Conservation (phyloP, 2,888 invertebrate species). For the Drosophila yooni region DNA sequence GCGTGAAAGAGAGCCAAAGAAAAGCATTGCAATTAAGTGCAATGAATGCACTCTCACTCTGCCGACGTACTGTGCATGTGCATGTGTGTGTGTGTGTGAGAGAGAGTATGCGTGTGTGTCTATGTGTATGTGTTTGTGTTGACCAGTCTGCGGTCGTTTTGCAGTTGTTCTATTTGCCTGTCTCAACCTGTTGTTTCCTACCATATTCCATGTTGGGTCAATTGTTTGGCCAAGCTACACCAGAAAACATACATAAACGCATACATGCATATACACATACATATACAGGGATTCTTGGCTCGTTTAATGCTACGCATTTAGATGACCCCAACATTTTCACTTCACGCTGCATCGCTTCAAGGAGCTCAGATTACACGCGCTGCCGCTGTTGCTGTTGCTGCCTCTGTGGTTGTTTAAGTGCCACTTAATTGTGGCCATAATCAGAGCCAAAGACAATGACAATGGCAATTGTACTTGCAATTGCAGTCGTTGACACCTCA, state of each 20-base stretch:
- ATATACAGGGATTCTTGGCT: conserved; percentile 27
- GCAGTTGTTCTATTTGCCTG: conserved; percentile 29
- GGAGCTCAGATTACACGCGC: conserved; percentile 57
- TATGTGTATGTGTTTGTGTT: conserved; percentile 10
- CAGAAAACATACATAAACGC: conserved; percentile 1
- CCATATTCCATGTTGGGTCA: conserved; percentile 50
- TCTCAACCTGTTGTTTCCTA: conserved; percentile 58
- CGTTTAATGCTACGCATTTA: conserved; percentile 17
- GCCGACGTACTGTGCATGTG: conserved; percentile 21
- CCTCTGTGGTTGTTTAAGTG: conserved; percentile 37
- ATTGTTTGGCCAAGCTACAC: conserved; percentile 44
- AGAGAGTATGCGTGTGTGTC: neutral
- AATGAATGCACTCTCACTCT: conserved; percentile 59
- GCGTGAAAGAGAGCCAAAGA: conserved; percentile 35
- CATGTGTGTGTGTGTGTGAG: neutral
- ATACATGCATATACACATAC: neutral
- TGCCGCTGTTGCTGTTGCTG: conserved; percentile 10
- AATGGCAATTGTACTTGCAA: conserved; percentile 18
- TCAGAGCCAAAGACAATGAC: conserved; percentile 35
- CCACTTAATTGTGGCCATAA: conserved; percentile 73
- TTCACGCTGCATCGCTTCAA: conserved; percentile 34
- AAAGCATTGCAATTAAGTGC: conserved; percentile 69
- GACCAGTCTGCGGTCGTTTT: conserved; percentile 48
- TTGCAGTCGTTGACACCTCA: conserved; percentile 73
- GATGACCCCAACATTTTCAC: conserved; percentile 21